These are phyloP conservation scores for Hemicrepidius hirtus DNA, from an alignment of 2,888 invertebrate genomes.

Conservation along the genomic window DNA sequence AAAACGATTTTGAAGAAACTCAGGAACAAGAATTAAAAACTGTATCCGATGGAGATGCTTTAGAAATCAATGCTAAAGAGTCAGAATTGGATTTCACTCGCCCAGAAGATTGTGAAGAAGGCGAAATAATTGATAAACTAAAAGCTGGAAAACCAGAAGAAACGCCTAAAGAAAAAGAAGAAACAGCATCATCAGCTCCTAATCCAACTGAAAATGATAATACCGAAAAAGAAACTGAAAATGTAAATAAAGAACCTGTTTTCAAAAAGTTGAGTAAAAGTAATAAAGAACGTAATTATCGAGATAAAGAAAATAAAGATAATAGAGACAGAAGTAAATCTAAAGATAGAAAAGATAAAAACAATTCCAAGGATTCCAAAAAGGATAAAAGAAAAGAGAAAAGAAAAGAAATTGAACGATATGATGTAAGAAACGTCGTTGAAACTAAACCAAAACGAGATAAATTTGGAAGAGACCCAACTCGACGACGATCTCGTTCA, in stretches of 20 bases:
- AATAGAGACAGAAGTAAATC: conserved; percentile 70
- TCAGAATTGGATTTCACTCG: conserved; percentile 70
- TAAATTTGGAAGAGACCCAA: conserved; percentile 85
- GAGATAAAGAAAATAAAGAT: conserved; percentile 76
- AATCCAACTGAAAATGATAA: conserved; percentile 72
- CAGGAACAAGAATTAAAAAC: conserved; percentile 68
- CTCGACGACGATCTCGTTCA: conserved; percentile 60
- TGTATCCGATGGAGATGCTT: conserved; percentile 70
- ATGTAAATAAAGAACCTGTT: conserved; percentile 72
- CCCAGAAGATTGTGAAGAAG: conserved; percentile 75
- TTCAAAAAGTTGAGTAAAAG: conserved; percentile 89
- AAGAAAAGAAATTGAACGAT: conserved; percentile 86
- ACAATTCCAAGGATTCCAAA: conserved; percentile 63
- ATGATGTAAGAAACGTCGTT: conserved; percentile 87
- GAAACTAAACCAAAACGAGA: conserved; percentile 81
- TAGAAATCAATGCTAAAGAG: conserved; percentile 71
- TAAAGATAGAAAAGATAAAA: conserved; percentile 65
- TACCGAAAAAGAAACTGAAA: conserved; percentile 72
- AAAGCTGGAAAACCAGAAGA: conserved; percentile 60
- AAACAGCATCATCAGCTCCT: conserved; percentile 68
- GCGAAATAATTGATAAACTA: conserved; percentile 75
- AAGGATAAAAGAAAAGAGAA: conserved; percentile 75
- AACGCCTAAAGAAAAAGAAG: conserved; percentile 65
- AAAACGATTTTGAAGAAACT: conserved; percentile 78
- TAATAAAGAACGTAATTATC: conserved; percentile 85